Base-by-base conservation (phyloP, 1,140 invertebrate species). In the Bombus pascuorum region DNA sequence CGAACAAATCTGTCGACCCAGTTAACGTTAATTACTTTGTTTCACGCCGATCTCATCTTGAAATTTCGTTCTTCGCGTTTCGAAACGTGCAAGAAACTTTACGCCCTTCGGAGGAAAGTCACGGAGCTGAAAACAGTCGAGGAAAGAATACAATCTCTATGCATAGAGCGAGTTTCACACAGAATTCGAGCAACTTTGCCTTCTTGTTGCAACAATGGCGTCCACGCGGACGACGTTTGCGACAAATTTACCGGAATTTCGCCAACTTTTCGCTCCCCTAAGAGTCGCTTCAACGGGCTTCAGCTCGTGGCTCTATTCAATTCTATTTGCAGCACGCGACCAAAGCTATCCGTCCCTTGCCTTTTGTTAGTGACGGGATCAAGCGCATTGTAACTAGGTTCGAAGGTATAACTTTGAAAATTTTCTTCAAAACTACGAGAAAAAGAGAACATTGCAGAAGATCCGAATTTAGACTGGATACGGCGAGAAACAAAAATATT, bases 191-290 rank as follows among this genome's bases (percentile, higher is more conserved):
- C 12, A 57, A 57, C 44, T 57, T 57, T 25, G 39, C n/a, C 37
- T 12, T 28, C 39, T 9, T n/a, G 22, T 12, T 18, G 12, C 4
- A 66, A 78, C 62, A 78, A 78, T 34, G 32, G 18, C 73, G 47
- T 37, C 47, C 44, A 25, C 73, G 39, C 25, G 22, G 28, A n/a
- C 59, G 59, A 13, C 28, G 28, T 68, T 53, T 25, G 59, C 34
- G 15, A 44, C 44, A 37, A 77, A 77, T 83, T 83, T 59, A 13
- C 57, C 53, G 4, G 32, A 44, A 82, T 59, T 47, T 59, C 42
- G 37, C 37, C 10, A 81, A 77, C 62, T 81, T 37, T 32, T 79
- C 76, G 34, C 37, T 65, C 47, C 32, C 42, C 32, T 39, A 25
- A 68, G 44, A 32, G 47, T 59, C 44, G 79, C 34, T 39, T 15